phyloP scores from a whole-genome alignment of 2,888 invertebrate species.

The Acronicta psi region DNA sequence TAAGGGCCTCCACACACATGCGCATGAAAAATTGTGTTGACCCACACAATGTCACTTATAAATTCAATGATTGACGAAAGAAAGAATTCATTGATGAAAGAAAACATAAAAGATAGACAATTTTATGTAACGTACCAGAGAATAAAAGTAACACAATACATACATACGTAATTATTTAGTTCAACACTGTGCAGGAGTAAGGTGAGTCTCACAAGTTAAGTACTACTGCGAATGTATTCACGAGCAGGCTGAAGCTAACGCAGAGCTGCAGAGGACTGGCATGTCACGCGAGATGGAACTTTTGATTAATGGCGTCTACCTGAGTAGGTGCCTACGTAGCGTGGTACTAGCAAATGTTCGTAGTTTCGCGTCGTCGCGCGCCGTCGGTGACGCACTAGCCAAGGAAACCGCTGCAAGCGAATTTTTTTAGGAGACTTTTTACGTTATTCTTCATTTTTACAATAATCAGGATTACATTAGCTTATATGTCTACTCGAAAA shows the following conservation, averaged over 20 bases:
- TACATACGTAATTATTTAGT: too few relatives aligned
- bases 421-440: too few relatives aligned
- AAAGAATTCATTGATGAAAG: too few relatives aligned
- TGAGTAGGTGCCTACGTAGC: constrained; percentile 3
- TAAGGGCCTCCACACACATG: not conserved
- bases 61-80: too few relatives aligned
- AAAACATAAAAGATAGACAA: too few relatives aligned
- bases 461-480: too few relatives aligned
- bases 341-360: not conserved
- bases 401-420: not conserved
- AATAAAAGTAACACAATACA: too few relatives aligned
- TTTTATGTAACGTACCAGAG: too few relatives aligned
- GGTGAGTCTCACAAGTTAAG: constrained; percentile 13
- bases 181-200: not conserved
- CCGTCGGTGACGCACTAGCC: not conserved
- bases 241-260: not conserved
- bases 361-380: too few relatives aligned
- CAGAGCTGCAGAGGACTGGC: constrained; percentile 1
- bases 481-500: too few relatives aligned
- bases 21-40: not conserved
- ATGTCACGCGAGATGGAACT: constrained; percentile 7
- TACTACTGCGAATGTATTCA: constrained; percentile 1
- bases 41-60: too few relatives aligned
- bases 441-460: too few relatives aligned
- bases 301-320: constrained; percentile 20